Evolutionary conservation across 2,797 vertebrate species (phyloP), one percentile per base, ranked within the genome.

Genomic region (Cyprinodon diabolis): DNA sequence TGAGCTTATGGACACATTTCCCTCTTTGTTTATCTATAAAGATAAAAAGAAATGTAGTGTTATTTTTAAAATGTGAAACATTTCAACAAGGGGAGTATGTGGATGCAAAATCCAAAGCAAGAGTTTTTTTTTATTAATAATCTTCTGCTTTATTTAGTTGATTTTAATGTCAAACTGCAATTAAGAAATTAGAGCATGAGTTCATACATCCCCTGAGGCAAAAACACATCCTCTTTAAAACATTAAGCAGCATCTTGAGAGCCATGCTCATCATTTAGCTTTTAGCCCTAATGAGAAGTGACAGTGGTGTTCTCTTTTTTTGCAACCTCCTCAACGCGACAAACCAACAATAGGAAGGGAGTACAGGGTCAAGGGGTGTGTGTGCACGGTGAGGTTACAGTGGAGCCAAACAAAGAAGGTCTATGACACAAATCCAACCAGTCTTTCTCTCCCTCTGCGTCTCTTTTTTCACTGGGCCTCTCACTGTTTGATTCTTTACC

Each of bases 381-480:
- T 66, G 60, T 70, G 69, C 13, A 70, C 66, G 79, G 63, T 52
- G 69, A 71, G 74, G 81, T 81, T 83, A 90, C 82, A 88, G 86
- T 86, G 78, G 75, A 85, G 80, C 81, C 51, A 84, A 83, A 93
- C 91, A 93, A 93, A 93, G 89, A 91, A 49, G 54, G 80, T 69
- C 89, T 90, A 84, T 89, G 87, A 92, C 88, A 91, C 84, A 89
- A 85, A 91, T 80, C 82, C 80, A 87, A 69, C n/a, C 73, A 78
- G 75, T 81, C 83, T 76, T 6, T 77, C 68, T 74, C 71, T 75
- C 72, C 70, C 60, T 60, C 21, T 66, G 25, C 54, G 4, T 57
- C n/a, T 21, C 62, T 72, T 71, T 72, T 69, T 74, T 49, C 58
- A 65, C 71, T 7, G 12, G 60, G 76, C 60, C 77, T 84, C 78